Evolutionary conservation across 1,140 invertebrate species (phyloP), one percentile per base, ranked within the genome.

Genomic region (Caenorhabditis tropicalis): DNA sequence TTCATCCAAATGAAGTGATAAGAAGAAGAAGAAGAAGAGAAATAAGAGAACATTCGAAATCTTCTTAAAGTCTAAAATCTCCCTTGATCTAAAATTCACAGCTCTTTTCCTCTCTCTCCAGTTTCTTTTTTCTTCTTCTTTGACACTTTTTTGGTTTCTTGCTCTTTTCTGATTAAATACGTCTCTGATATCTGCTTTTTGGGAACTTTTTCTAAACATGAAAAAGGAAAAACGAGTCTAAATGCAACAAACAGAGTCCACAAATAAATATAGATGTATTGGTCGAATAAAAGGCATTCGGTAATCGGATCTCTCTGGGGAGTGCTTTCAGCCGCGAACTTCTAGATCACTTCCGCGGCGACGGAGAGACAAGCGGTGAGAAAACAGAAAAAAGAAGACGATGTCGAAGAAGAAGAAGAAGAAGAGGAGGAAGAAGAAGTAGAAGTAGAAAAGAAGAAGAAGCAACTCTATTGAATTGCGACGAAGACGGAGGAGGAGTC

Each of bases 391-490:
- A 65, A 31, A 65, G 16, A 19, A 65, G 19, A 19, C n/a, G 51
- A n/a, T n/a, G 51, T 56, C 21, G 36, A n/a, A 74, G 43, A 74
- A 24, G 36, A 21, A 31, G n/a, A 43, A 43, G 27, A 43, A 12
- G 65, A 39, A 43, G 65, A 74, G 24, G 29, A 43, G 43, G 36
- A 46, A 46, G 10, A 65, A 65, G 58, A 74, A 74, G 36, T 9
- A 74, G 36, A 24, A 74, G 65, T 33, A 74, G 65, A 21, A 39
- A 36, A 74, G n/a, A 74, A 74, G 65, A 74, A 74, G 65, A 74
- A 74, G 65, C 65, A 74, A 74, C 65, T 74, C 65, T 74, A 74
- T 74, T 74, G 65, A 74, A 74, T 74, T 74, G 65, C 36, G 65
- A 74, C 33, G 65, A 74, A 24, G 33, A 39, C 36, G 65, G 65